Base-by-base conservation (phyloP, 2,888 invertebrate genomes). In the Anarsia innoxiella region DNA sequence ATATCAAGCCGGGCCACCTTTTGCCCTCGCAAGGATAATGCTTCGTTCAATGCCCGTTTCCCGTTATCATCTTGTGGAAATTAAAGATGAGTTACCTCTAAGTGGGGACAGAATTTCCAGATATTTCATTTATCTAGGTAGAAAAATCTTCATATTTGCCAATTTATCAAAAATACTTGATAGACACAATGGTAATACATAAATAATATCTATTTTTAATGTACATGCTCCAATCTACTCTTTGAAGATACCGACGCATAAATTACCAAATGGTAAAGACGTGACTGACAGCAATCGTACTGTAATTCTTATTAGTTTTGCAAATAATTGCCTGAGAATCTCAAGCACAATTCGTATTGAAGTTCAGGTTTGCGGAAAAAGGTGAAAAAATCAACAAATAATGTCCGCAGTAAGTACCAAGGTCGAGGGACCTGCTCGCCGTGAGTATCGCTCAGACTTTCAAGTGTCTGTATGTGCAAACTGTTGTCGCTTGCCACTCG, bases 1-100 rank as follows among this genome's bases (percentile, higher is more conserved):
- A 70, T 67, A 72, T 68, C 77, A 58, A 48, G 62, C 15, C 28
- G 28, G 27, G 35, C 60, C 72, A 77, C 77, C 74, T 73, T 61
- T 73, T 74, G 69, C 75, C 74, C 82, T 67, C 64, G 57, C 60
- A 63, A 73, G 72, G 70, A 75, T 74, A 76, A 70, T 66, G 54
- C 65, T 53, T 49, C 69, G 70, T 72, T 74, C 72, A 70, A 66
- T 59, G 67, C 60, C 67, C 69, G 65, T 57, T 60, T 55, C 62
- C 64, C 56, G 63, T 66, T 76, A 73, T 75, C 70, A 61, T 54
- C 50, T 14, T 33, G 29, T 32, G 33, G 31, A 37, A 31, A 31
- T 37, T 26, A 16, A 37, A 28, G 31, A 37, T 12, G 32, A 32
- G 19, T 28, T 27, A n/a, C n/a, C n/a, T n/a, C n/a, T n/a, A n/a